phyloP scores from a whole-genome alignment of 2,797 vertebrate genomes.

The Oreonectes daqikongensis region DNA sequence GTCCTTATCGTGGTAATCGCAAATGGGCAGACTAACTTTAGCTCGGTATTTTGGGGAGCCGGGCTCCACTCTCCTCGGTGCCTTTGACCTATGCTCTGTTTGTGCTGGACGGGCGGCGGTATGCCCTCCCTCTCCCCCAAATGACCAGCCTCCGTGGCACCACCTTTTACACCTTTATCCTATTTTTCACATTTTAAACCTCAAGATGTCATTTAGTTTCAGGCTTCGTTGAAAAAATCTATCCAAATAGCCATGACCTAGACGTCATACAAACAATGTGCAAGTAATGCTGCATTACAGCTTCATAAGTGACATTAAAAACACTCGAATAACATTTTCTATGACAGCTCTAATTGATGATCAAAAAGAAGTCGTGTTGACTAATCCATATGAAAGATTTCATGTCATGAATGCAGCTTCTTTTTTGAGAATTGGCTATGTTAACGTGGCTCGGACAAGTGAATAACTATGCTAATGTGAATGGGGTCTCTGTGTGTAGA shows the following conservation, averaged over 20 bases:
- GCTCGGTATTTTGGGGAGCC: conserved; percentile 60
- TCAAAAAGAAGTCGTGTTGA: neutral
- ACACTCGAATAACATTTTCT: neutral
- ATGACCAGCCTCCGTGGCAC: conserved; percentile 77
- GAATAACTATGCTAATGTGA: conserved; percentile 47
- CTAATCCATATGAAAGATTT: conserved; percentile 12
- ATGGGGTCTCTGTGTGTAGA: conserved; percentile 48
- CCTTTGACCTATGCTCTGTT: conserved; percentile 78
- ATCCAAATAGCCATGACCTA: too few species aligned
- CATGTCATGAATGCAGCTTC: conserved; percentile 28
- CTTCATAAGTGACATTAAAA: neutral
- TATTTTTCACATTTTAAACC: conserved; percentile 36
- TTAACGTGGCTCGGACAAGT: conserved; percentile 22
- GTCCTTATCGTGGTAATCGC: conserved; percentile 71
- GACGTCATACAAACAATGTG: neutral
- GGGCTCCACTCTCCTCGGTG: conserved; percentile 54
- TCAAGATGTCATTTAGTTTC: neutral
- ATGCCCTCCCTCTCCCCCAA: conserved; percentile 66
- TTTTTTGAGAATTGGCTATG: conserved; percentile 35
- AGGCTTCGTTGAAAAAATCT: neutral
- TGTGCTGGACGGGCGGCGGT: conserved; percentile 74
- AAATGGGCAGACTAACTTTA: conserved; percentile 75
- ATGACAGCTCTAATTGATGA: neutral
- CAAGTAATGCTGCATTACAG: neutral
- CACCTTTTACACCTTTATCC: conserved; percentile 73